Conservation (phyloP, 2,797 vertebrate species). For the Chromis chromis region DNA sequence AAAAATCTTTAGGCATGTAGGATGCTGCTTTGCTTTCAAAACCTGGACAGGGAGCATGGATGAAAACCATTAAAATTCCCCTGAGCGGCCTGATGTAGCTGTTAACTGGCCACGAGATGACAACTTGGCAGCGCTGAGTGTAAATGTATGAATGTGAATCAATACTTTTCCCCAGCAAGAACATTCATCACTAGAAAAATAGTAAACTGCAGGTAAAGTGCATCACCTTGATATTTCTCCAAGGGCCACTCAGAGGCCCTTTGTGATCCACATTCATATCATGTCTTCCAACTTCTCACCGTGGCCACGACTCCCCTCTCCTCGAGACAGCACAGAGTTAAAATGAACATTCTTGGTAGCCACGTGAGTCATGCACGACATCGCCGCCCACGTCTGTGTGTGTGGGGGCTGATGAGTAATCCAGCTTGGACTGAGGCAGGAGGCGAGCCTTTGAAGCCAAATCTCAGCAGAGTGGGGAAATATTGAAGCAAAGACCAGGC, state of each 20-base stretch:
- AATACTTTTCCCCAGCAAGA: background rate
- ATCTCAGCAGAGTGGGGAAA: slow-evolving; percentile 41
- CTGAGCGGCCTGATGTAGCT: background rate
- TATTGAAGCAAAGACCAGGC: slow-evolving; percentile 38
- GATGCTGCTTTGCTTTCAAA: background rate
- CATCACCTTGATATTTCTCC: background rate
- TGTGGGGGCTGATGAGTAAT: slow-evolving; percentile 70
- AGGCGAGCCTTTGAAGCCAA: slow-evolving; percentile 53
- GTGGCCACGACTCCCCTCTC: slow-evolving; percentile 5
- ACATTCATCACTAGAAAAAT: background rate
- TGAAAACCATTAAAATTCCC: background rate
- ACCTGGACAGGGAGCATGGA: background rate
- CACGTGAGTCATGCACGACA: slow-evolving; percentile 64
- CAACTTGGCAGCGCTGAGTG: background rate
- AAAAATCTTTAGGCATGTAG: background rate
- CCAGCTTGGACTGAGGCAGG: slow-evolving; percentile 59
- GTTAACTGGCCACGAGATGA: background rate
- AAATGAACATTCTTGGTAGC: slow-evolving; percentile 47
- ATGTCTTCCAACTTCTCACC: slow-evolving; percentile 10
- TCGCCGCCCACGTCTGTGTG: slow-evolving; percentile 57
- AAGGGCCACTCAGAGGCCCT: background rate
- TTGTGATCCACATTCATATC: background rate
- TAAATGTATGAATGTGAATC: background rate
- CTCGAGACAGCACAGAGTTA: slow-evolving; percentile 24
- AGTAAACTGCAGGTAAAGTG: background rate